Evolutionary conservation across 1,140 invertebrate genomes (phyloP).

Genomic region (Drosophila repletoides): DNA sequence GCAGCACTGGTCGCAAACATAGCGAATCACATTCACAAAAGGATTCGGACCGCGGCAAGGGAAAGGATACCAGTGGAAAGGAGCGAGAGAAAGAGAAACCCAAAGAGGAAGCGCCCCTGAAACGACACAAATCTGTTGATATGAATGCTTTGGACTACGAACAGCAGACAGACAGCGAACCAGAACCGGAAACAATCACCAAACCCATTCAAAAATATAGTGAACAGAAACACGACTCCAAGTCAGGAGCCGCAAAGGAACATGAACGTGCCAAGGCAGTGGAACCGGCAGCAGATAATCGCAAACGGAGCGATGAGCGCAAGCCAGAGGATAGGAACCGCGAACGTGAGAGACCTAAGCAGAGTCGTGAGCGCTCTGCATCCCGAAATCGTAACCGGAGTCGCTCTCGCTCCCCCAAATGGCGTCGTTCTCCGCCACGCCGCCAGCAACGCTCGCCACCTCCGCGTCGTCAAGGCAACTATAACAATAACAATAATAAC

Average conservation of each 20-base stretch:
- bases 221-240: conserved; percentile 27
- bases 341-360: conserved; percentile 12
- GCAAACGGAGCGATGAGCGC: conserved; percentile 16
- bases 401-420: conserved; percentile 42
- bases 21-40: conserved; percentile 22
- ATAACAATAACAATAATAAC: conserved; percentile 2
- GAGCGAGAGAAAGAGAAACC: conserved; percentile 53
- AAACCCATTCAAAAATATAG: too few relatives aligned
- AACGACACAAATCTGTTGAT: conserved; percentile 69
- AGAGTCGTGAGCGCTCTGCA: conserved; percentile 32
- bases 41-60: conserved; percentile 27
- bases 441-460: conserved; percentile 53
- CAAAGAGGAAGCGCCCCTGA: conserved; percentile 36
- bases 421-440: conserved; percentile 55
- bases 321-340: conserved; percentile 35
- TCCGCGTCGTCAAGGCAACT: conserved; percentile 30
- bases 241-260: conserved; percentile 13
- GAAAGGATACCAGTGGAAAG: conserved; percentile 39
- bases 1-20: conserved; percentile 7
- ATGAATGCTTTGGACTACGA: conserved; percentile 81
- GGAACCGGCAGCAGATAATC: conserved; percentile 5
- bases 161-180: conserved; percentile 72
- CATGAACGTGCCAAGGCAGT: conserved; percentile 20
- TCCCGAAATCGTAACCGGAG: conserved; percentile 45
- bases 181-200: conserved; percentile 37